Evolutionary conservation across 2,888 invertebrate genomes (phyloP).

Genomic region (Argyresthia albistria): DNA sequence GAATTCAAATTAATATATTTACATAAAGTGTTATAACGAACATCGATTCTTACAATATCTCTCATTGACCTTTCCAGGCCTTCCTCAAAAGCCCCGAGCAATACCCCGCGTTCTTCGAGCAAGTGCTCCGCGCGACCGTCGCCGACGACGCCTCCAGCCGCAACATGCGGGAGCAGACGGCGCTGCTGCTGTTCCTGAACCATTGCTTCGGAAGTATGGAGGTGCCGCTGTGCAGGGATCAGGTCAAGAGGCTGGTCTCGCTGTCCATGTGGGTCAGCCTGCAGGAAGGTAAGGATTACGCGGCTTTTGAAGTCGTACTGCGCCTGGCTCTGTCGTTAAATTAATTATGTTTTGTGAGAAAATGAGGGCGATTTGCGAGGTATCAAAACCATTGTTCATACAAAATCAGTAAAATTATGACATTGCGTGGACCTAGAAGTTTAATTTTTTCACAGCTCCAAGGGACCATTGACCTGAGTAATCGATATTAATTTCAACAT

Average conservation of each 20-base stretch:
- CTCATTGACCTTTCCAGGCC: slow-evolving; percentile 58
- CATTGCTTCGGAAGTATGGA: slow-evolving; percentile 93
- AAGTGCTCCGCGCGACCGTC: slow-evolving; percentile 83
- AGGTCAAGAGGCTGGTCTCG: slow-evolving; percentile 92
- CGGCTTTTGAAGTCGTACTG: neutral
- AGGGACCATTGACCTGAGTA: too few relatives aligned
- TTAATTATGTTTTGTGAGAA: too few relatives aligned
- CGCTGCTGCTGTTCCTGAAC: slow-evolving; percentile 91
- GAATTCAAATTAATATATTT: too few relatives aligned
- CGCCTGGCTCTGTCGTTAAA: neutral
- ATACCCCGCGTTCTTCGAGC: slow-evolving; percentile 87
- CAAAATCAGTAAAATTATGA: too few relatives aligned
- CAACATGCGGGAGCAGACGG: slow-evolving; percentile 84
- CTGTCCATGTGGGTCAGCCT: slow-evolving; percentile 76
- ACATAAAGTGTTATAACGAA: too few relatives aligned
- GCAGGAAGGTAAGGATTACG: neutral
- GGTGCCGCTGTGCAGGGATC: slow-evolving; percentile 92
- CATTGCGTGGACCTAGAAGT: too few relatives aligned
- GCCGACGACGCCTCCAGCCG: slow-evolving; percentile 60
- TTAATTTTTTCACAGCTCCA: too few relatives aligned
- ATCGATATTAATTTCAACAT: too few relatives aligned
- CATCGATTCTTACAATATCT: neutral
- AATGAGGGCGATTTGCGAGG: too few relatives aligned
- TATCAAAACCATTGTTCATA: too few relatives aligned
- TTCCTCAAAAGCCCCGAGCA: slow-evolving; percentile 84